phyloP scores from a whole-genome alignment of 2,113 vertebrate species.

The Hypanus sabinus region DNA sequence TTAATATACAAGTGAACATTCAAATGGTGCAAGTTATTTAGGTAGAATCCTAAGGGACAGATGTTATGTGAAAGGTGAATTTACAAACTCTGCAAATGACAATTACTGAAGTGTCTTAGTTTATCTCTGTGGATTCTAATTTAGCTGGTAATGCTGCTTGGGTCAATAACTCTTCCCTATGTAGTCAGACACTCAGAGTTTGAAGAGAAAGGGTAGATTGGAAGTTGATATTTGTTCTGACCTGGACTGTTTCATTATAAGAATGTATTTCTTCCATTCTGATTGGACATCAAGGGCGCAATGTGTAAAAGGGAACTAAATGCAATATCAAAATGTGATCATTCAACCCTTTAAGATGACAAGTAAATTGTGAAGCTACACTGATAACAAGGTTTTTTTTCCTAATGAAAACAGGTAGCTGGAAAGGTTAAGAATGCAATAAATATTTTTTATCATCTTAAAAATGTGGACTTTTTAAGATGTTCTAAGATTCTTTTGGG shows the following conservation, averaged over 20 bases:
- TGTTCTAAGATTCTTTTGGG: neutral
- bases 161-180: conserved; percentile 16
- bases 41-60: conserved; percentile 4
- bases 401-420: neutral
- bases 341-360: neutral
- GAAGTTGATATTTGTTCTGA: neutral
- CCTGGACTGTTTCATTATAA: neutral
- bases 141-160: neutral
- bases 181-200: neutral
- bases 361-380: neutral
- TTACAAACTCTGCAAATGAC: neutral
- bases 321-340: neutral
- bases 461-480: neutral
- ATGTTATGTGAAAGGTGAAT: neutral
- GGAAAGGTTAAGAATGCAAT: neutral
- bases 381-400: neutral
- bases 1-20: neutral
- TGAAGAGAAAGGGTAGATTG: neutral
- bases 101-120: neutral
- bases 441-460: neutral
- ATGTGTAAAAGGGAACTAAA: neutral
- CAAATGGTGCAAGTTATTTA: neutral
- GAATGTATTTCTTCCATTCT: neutral
- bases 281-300: neutral
- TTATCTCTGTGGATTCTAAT: conserved; percentile 12